Evolutionary conservation across 2,797 vertebrate genomes (phyloP).

Genomic region (Myiotriccus ornatus): DNA sequence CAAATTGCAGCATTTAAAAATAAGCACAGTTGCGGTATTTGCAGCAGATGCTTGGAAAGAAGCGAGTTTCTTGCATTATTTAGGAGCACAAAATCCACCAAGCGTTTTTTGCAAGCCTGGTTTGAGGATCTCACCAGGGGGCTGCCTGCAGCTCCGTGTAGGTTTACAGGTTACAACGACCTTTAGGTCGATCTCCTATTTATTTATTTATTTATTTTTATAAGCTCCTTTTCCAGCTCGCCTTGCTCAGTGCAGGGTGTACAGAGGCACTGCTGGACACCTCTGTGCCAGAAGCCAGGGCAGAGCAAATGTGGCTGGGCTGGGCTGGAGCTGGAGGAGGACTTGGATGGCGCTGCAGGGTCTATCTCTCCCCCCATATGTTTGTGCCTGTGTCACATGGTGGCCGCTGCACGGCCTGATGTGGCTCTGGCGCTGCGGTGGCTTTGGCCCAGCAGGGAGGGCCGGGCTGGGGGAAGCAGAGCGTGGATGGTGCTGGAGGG

Average conservation of each 20-base stretch:
- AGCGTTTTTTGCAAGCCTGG: not conserved
- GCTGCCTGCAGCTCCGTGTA: not conserved
- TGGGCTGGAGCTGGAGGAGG: not conserved
- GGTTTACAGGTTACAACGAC: not conserved
- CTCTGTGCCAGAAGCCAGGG: not conserved
- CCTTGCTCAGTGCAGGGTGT: not conserved
- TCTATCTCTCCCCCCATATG: constrained; percentile 33
- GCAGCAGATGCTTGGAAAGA: not conserved
- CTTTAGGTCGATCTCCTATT: not conserved
- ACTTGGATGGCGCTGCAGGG: not conserved
- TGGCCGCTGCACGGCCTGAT: not conserved
- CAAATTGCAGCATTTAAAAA: constrained; percentile 29
- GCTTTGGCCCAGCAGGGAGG: not conserved
- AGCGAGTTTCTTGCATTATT: rapidly evolving
- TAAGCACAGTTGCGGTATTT: not conserved
- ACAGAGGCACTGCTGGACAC: not conserved
- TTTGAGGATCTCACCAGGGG: not conserved
- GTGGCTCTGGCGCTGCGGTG: not conserved
- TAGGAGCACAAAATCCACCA: not conserved
- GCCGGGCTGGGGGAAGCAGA: not conserved
- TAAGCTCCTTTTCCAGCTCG: not conserved
- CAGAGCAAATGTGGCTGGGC: not conserved
- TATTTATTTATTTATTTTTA: rapidly evolving
- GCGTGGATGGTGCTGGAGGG: not conserved
- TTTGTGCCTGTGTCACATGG: not conserved